A percentile compares a stretch with the other conserved stretches of the same genome.
Evolutionary conservation across 37 sponge, comb jelly and placozoan genomes (phyloP).

Genomic region (Theonella swinhoei): DNA sequence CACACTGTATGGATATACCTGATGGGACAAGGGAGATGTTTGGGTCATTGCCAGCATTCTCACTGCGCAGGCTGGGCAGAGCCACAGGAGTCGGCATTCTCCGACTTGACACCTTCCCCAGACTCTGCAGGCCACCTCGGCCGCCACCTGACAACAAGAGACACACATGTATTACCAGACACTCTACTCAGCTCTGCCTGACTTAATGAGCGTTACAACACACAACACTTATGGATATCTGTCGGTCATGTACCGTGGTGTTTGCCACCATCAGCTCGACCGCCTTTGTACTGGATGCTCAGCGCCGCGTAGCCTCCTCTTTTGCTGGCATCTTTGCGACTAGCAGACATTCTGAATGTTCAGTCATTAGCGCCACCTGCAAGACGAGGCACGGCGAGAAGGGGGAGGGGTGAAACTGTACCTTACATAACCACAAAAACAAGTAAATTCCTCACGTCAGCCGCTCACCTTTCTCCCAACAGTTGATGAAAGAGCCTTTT

Average conservation of each 20-base stretch:
- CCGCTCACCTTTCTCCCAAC: neutral
- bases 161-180: neutral
- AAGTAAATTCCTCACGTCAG: neutral
- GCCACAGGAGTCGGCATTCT: conserved; percentile 88
- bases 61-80: conserved; percentile 83
- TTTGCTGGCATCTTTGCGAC: conserved; percentile 4
- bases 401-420: neutral
- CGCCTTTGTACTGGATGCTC: conserved; percentile 35
- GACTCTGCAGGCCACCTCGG: conserved; percentile 78
- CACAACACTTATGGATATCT: too few relatives aligned
- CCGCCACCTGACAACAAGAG: conserved; percentile 14
- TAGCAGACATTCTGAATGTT: conserved; percentile 23
- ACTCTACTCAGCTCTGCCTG: neutral
- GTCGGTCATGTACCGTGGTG: conserved; percentile 3
- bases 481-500: neutral
- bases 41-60: conserved; percentile 91
- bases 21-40: conserved; percentile 80
- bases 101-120: conserved; percentile 77
- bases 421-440: neutral
- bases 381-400: neutral
- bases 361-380: conserved; percentile 25
- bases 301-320: conserved; percentile 35
- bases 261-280: conserved; percentile 3
- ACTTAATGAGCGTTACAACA: too few relatives aligned
- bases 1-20: neutral